Base-by-base conservation (phyloP, 2,888 invertebrate species). In the Agonopterix heracliana region DNA sequence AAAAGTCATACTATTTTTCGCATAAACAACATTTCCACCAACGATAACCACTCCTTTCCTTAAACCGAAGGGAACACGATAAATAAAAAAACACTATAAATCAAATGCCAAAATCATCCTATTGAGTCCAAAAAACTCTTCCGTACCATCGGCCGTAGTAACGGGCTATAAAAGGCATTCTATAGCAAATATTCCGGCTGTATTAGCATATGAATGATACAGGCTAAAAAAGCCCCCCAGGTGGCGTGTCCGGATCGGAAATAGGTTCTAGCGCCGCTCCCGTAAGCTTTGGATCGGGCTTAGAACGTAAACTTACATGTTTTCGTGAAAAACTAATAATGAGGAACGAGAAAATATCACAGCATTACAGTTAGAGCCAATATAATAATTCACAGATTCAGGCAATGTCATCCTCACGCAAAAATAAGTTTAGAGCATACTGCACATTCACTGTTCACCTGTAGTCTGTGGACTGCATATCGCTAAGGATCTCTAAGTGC, bases 181-280 rank as follows among this genome's bases (percentile, higher is more conserved):
- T 57, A 56, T 59, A 57, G 67, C 61, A 69, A 73, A 74, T 73
- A 74, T 78, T 75, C 76, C 55, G 64, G 50, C 54, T 49, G 60
- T 69, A 85, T 85, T 84, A 83, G 68, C 85, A 85, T 85, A 83
- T 85, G 83, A 85, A 85, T 84, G 81, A 73, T 73, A 65, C 69
- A 58, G 68, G 60, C 66, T 77, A 76, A 82, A 84, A 83, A 80
- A 74, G 64, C 64, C 59, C 72, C 76, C 68, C 76, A 82, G 80
- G 81, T 81, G 78, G 77, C 66, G 64, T 59, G 68, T 69, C 68
- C 73, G 68, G 64, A 52, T 54, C 74, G 80, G 82, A 83, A 79
- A 80, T 81, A 78, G 74, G 74, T 72, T 71, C 64, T 66, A 65
- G 68, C 61, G 63, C 52, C 50, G 53, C 54, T 55, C 52, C 59